Conservation (phyloP, 2,113 vertebrate species). For the Larimichthys crocea region DNA sequence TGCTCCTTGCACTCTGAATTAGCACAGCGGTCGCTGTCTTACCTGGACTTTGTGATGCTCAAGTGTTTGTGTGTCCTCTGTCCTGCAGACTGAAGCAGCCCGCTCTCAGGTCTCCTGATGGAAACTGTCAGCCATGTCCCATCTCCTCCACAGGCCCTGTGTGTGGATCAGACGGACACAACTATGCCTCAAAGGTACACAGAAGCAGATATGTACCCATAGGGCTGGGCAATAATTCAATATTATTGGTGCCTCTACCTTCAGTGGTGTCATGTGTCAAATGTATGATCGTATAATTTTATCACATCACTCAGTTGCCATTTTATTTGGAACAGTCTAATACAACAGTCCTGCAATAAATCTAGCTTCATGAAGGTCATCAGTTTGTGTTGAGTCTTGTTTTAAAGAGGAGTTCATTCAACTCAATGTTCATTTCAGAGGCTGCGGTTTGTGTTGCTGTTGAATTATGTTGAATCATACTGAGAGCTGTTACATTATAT, state of each 20-base stretch:
- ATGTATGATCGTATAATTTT: too few relatives aligned
- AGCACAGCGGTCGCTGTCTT: conserved; percentile 41
- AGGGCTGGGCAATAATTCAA: too few relatives aligned
- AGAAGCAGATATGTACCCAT: not conserved
- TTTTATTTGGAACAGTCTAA: not conserved
- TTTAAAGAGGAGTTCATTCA: not conserved
- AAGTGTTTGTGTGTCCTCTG: conserved; percentile 41
- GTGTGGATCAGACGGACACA: conserved; percentile 96
- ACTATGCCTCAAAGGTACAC: conserved; percentile 94
- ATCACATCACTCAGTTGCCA: not conserved
- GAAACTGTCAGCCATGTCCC: conserved; percentile 92
- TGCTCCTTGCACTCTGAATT: conserved; percentile 27
- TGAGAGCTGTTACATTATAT: not conserved
- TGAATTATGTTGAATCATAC: not conserved
- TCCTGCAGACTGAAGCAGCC: conserved; percentile 91
- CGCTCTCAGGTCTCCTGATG: conserved; percentile 85
- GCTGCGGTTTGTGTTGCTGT: not conserved
- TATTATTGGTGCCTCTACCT: too few relatives aligned
- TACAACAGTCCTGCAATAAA: not conserved
- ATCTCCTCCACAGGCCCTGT: conserved; percentile 88
- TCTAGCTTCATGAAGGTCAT: not conserved
- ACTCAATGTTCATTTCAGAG: not conserved
- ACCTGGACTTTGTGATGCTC: conserved; percentile 39
- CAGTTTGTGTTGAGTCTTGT: not conserved
- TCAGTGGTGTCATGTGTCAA: too few relatives aligned